Evolutionary conservation across 2,113 vertebrate genomes (phyloP).

Genomic region (Alexandromys fortis): DNA sequence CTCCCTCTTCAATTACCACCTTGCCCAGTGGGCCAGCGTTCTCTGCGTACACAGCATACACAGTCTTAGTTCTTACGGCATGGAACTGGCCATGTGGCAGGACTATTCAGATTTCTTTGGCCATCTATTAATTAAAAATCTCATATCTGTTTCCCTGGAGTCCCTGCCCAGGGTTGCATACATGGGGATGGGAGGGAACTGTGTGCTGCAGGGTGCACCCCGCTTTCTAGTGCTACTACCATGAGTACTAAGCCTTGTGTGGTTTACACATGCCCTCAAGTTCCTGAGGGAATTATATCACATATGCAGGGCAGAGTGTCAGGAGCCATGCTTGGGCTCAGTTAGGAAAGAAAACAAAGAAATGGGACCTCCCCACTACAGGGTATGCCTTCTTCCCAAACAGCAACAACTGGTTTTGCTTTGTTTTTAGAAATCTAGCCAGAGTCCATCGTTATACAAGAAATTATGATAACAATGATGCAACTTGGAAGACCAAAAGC

Average conservation of each 20-base stretch:
- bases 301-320: background rate
- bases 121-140: constrained; percentile 15
- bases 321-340: background rate
- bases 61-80: background rate
- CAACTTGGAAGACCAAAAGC: background rate
- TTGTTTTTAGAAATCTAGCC: background rate
- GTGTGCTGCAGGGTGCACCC: background rate
- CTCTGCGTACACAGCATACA: background rate
- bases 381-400: background rate
- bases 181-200: background rate
- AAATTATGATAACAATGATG: background rate
- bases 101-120: constrained; percentile 31
- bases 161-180: background rate
- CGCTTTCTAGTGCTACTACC: background rate
- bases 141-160: background rate
- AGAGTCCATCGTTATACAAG: background rate
- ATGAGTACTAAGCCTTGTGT: constrained; percentile 2
- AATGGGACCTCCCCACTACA: background rate
- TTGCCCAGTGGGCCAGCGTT: background rate
- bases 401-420: background rate
- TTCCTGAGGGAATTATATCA: constrained; percentile 5
- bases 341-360: background rate
- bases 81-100: background rate
- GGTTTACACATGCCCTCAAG: background rate
- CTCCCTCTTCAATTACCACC: constrained; percentile 55